A percentile compares a stretch with the other conserved stretches of the same genome.
These are phyloP conservation scores for Axea sp. DNA, from an alignment of 2,888 invertebrate species.

Conservation along the genomic window DNA sequence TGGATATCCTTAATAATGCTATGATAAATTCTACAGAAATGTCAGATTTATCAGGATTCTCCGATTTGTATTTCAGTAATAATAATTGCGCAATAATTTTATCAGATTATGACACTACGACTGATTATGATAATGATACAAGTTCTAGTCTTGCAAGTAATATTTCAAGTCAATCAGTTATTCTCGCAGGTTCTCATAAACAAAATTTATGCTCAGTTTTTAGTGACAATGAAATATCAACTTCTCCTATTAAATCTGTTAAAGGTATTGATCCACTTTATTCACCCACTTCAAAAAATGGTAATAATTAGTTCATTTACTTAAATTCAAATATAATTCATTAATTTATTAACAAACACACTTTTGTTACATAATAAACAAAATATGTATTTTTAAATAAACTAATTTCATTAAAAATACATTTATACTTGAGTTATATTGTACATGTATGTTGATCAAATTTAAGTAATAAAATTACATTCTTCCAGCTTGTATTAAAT, in stretches of 20 bases:
- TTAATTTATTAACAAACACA: no score
- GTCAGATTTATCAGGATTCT: constrained; percentile 16
- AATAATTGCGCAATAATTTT: neutral
- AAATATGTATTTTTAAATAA: neutral
- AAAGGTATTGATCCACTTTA: neutral
- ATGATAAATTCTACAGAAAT: constrained; percentile 25
- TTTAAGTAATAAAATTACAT: no score
- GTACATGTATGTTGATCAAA: no score
- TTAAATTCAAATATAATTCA: no score
- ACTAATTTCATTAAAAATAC: no score
- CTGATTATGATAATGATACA: neutral
- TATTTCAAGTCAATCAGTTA: constrained; percentile 15
- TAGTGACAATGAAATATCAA: neutral
- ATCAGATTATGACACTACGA: neutral
- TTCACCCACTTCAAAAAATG: neutral
- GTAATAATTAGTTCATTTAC: no score
- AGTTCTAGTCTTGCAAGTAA: constrained; percentile 9
- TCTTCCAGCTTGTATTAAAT: no score
- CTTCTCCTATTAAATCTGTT: constrained; percentile 1
- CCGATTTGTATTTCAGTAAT: constrained; percentile 1
- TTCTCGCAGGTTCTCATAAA: constrained; percentile 42
- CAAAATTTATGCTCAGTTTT: constrained; percentile 11
- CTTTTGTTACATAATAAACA: no score
- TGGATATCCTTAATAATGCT: constrained; percentile 11
- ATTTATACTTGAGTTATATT: no score